These are phyloP conservation scores for Grammomys dolichurus DNA, from an alignment of 2,113 vertebrate species.

Conservation along the genomic window DNA sequence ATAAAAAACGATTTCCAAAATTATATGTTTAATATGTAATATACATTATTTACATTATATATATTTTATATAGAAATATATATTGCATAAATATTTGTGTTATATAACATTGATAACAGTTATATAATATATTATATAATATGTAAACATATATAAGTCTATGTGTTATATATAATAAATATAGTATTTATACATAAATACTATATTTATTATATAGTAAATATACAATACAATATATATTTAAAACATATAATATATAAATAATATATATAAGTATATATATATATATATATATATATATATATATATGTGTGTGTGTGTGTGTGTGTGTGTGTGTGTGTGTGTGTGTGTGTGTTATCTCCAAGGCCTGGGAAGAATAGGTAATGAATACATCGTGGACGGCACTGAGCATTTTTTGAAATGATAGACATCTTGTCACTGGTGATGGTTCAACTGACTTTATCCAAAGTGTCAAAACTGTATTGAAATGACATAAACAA, in stretches of 20 bases:
- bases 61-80: too few relatives aligned
- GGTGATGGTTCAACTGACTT: not conserved
- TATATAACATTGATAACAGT: too few relatives aligned
- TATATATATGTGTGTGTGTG: too few relatives aligned
- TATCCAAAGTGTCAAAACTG: not conserved
- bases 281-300: not conserved
- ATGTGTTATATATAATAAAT: not conserved
- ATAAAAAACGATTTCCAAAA: not conserved
- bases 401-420: not conserved
- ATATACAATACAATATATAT: not conserved
- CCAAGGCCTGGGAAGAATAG: not conserved
- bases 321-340: too few relatives aligned
- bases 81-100: too few relatives aligned
- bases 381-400: not conserved
- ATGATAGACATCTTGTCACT: not conserved
- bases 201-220: not conserved
- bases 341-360: not conserved
- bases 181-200: not conserved
- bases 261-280: not conserved
- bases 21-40: too few relatives aligned
- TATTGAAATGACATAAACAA: not conserved
- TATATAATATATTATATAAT: not conserved
- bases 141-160: not conserved
- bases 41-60: not conserved
- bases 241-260: too few relatives aligned